Conservation (phyloP, 2,113 vertebrate species). For the Sigmodon hispidus region DNA sequence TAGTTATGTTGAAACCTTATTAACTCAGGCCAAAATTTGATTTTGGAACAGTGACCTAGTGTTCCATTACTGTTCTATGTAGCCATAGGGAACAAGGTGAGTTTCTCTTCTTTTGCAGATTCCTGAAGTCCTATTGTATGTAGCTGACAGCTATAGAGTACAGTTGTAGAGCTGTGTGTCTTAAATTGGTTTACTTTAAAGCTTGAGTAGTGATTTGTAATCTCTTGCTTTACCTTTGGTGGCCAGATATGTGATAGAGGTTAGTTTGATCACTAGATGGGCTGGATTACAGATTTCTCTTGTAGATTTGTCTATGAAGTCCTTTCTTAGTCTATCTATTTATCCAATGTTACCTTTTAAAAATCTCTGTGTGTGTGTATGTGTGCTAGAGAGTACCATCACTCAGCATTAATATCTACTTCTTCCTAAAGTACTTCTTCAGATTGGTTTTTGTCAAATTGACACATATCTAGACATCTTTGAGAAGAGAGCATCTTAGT, state of each 20-base stretch:
- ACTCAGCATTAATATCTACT: background rate
- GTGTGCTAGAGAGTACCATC: background rate
- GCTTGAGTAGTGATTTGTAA: background rate
- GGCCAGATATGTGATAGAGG: background rate
- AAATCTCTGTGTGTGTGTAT: background rate
- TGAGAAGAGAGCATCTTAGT: background rate
- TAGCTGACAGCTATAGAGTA: background rate
- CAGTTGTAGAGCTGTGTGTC: background rate
- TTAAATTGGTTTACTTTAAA: background rate
- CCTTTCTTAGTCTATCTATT: background rate
- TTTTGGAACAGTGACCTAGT: background rate
- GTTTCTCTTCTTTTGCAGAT: background rate
- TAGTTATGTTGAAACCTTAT: background rate
- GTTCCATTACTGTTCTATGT: background rate
- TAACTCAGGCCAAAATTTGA: background rate
- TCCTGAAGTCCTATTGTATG: background rate
- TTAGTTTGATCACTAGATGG: background rate
- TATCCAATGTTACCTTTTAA: background rate
- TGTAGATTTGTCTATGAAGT: background rate
- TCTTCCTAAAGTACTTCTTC: background rate
- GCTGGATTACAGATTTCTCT: background rate
- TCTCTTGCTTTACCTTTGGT: background rate
- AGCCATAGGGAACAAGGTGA: background rate
- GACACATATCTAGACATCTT: background rate
- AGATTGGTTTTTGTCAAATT: background rate